These are phyloP conservation scores for Drosophila mimetica DNA, from an alignment of 2,888 invertebrate genomes.

Conservation along the genomic window DNA sequence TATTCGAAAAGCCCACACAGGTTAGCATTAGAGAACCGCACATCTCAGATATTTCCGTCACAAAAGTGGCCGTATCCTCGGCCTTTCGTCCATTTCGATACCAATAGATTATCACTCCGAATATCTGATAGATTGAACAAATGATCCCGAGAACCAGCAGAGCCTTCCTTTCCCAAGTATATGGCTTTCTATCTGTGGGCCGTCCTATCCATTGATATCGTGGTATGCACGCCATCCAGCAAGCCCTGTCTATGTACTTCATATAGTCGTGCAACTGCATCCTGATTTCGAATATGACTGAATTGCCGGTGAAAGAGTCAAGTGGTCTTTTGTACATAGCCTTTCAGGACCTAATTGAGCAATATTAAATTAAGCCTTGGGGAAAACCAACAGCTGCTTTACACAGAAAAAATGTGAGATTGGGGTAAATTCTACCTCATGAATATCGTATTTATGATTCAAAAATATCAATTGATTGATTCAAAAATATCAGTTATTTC, in stretches of 20 bases:
- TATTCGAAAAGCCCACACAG: conserved; percentile 63
- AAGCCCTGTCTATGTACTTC: conserved; percentile 70
- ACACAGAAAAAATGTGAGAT: too few species aligned
- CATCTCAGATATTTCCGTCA: conserved; percentile 59
- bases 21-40: conserved; percentile 68
- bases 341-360: conserved; percentile 25
- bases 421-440: too few species aligned
- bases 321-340: not conserved
- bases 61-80: conserved; percentile 22
- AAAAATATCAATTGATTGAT: too few species aligned
- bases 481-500: too few species aligned
- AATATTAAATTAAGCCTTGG: conserved; percentile 27
- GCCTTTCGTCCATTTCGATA: conserved; percentile 23
- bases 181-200: not conserved
- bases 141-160: conserved; percentile 47
- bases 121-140: conserved; percentile 70
- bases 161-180: conserved; percentile 11
- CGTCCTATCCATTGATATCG: conserved; percentile 58
- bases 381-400: conserved; percentile 13
- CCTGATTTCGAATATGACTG: conserved; percentile 6
- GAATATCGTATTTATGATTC: too few species aligned
- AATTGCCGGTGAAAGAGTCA: not conserved
- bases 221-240: conserved; percentile 56
- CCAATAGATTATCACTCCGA: conserved; percentile 68
- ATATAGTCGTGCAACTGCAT: conserved; percentile 71